A percentile compares a stretch with the other conserved stretches of the same genome.
Evolutionary conservation across 1,140 invertebrate genomes (phyloP).

Genomic region (Carcinoscorpius rotundicauda): DNA sequence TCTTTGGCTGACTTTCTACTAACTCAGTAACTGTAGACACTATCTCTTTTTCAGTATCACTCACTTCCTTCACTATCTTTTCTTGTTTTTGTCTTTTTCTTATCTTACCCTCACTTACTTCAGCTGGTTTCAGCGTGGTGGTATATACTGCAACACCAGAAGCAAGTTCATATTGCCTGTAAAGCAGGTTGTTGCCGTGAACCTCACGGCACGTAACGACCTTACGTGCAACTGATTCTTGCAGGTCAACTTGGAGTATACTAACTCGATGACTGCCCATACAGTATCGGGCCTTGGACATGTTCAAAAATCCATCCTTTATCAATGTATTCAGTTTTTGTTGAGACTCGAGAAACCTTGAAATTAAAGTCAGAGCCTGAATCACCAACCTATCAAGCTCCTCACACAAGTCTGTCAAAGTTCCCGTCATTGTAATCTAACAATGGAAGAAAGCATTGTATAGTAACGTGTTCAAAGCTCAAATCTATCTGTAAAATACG

Average conservation of each 20-base stretch:
- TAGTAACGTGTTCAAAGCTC: no score
- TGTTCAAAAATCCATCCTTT: slow-evolving; percentile 17
- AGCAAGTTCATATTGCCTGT: not conserved
- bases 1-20: no score
- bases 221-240: slow-evolving; percentile 2
- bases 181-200: no score
- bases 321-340: slow-evolving; percentile 12
- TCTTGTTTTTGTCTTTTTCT: no score
- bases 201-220: not conserved
- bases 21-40: no score
- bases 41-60: not conserved
- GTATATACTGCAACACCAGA: slow-evolving; percentile 1
- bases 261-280: slow-evolving; percentile 16
- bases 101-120: not conserved
- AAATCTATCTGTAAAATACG: no score
- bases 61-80: not conserved
- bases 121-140: not conserved
- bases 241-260: slow-evolving; percentile 13
- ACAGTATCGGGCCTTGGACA: slow-evolving; percentile 19
- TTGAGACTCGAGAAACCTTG: no score
- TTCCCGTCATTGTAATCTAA: no score
- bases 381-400: no score
- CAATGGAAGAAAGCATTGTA: no score
- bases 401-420: no score
- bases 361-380: no score